Evolutionary conservation across 2,113 vertebrate genomes (phyloP).

Genomic region (Apodemus sylvaticus): DNA sequence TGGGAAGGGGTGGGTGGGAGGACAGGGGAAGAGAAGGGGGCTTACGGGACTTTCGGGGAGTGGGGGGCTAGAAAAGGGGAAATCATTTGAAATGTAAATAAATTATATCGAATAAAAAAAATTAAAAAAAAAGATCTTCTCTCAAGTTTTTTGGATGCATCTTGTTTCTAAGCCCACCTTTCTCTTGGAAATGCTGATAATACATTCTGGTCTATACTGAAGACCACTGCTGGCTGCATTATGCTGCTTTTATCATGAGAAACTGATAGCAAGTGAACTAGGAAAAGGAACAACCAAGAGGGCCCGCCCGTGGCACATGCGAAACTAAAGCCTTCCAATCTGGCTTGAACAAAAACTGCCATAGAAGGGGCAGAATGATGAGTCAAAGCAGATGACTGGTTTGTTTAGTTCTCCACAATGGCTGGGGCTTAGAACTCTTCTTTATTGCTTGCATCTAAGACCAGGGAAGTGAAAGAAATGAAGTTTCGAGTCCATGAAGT

Average conservation of each 20-base stretch:
- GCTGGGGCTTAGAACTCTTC: not conserved
- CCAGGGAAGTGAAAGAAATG: not conserved
- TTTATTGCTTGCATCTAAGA: not conserved
- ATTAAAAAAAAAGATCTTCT: conserved; percentile 42
- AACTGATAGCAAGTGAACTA: not conserved
- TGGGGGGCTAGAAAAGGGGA: too few relatives aligned
- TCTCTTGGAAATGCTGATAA: conserved; percentile 18
- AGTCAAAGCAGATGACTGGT: not conserved
- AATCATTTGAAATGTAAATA: too few relatives aligned
- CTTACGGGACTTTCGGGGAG: too few relatives aligned
- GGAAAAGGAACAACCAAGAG: conserved; percentile 1
- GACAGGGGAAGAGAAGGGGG: too few relatives aligned
- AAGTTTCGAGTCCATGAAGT: not conserved
- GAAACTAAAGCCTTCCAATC: not conserved
- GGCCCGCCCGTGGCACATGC: not conserved
- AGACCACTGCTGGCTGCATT: not conserved
- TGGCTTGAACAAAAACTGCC: not conserved
- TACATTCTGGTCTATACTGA: not conserved
- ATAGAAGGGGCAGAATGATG: not conserved
- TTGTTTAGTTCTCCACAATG: not conserved
- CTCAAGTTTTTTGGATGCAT: not conserved
- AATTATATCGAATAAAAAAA: too few relatives aligned
- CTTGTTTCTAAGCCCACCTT: conserved; percentile 5
- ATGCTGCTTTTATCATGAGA: not conserved
- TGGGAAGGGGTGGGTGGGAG: too few relatives aligned